A percentile compares a stretch with the other conserved stretches of the same genome.
These are phyloP conservation scores for Acanthornis magna DNA, from an alignment of 2,797 vertebrate species.

Conservation along the genomic window DNA sequence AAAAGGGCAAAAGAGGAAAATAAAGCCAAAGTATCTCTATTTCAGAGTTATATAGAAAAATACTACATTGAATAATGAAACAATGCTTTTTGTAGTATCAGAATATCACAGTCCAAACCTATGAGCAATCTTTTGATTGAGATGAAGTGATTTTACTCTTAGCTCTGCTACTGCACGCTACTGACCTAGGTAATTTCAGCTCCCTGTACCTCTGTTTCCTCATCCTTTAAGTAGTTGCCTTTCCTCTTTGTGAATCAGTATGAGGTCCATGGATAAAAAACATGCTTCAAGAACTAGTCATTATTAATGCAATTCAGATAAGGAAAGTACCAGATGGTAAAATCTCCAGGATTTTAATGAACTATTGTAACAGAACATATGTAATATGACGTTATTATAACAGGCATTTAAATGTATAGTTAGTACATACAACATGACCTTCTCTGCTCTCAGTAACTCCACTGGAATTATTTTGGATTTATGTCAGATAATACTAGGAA, in stretches of 20 bases:
- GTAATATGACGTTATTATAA: conserved; percentile 68
- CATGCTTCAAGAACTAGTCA: conserved; percentile 35
- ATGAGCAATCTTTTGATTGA: not conserved
- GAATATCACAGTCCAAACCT: not conserved
- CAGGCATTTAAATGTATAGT: conserved; percentile 70
- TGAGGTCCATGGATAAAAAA: conserved; percentile 47
- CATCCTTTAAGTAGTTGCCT: not conserved
- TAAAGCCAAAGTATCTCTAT: not conserved
- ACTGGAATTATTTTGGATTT: conserved; percentile 68
- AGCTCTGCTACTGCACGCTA: not conserved
- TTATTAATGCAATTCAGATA: conserved; percentile 66
- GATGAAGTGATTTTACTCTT: not conserved
- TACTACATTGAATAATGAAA: not conserved
- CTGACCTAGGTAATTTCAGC: not conserved
- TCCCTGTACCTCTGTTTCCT: not conserved
- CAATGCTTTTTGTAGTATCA: not conserved
- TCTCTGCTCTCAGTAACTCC: conserved; percentile 58
- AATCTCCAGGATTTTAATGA: conserved; percentile 66
- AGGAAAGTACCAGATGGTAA: conserved; percentile 60
- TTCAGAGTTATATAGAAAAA: not conserved
- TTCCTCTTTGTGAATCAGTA: conserved; percentile 38
- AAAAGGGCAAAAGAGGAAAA: not conserved
- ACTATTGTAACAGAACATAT: conserved; percentile 71
- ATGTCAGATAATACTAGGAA: conserved; percentile 65
- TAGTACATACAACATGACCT: conserved; percentile 61